Evolutionary conservation across 1,140 invertebrate species (phyloP).

Genomic region (Lamellibrachia luymesi): DNA sequence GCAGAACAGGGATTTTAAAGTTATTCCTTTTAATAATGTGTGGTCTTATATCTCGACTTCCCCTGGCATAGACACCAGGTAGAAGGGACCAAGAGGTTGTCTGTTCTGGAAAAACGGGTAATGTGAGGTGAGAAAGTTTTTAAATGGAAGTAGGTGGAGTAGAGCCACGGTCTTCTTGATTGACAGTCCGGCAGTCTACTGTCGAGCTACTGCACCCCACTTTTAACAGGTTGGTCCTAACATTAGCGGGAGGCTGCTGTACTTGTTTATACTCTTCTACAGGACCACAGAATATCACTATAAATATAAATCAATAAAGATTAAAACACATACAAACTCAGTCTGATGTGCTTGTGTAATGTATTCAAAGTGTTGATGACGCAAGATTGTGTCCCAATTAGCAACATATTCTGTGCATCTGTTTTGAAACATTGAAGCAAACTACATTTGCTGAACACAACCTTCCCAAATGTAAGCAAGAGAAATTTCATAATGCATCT

Average conservation of each 20-base stretch:
- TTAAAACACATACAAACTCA: too few relatives aligned
- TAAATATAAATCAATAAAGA: background rate
- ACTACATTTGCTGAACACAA: background rate
- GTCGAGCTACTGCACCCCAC: background rate
- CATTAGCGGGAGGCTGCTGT: too few relatives aligned
- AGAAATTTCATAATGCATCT: background rate
- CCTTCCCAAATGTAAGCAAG: background rate
- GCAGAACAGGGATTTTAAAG: too few relatives aligned
- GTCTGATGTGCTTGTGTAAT: background rate
- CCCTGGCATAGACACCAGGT: too few relatives aligned
- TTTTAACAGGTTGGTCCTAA: background rate
- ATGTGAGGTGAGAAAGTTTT: too few relatives aligned
- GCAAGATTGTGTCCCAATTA: background rate
- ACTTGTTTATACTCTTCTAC: background rate
- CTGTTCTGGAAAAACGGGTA: too few relatives aligned
- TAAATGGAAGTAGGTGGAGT: too few relatives aligned
- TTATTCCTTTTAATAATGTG: too few relatives aligned
- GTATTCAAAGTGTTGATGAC: background rate
- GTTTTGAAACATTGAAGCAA: background rate
- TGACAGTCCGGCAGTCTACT: too few relatives aligned
- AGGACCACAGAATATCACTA: background rate
- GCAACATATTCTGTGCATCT: background rate
- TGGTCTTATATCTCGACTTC: too few relatives aligned
- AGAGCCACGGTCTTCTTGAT: too few relatives aligned
- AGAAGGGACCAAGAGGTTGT: too few relatives aligned